phyloP scores from a whole-genome alignment of 2,888 invertebrate species.

The Elmis aenea region DNA sequence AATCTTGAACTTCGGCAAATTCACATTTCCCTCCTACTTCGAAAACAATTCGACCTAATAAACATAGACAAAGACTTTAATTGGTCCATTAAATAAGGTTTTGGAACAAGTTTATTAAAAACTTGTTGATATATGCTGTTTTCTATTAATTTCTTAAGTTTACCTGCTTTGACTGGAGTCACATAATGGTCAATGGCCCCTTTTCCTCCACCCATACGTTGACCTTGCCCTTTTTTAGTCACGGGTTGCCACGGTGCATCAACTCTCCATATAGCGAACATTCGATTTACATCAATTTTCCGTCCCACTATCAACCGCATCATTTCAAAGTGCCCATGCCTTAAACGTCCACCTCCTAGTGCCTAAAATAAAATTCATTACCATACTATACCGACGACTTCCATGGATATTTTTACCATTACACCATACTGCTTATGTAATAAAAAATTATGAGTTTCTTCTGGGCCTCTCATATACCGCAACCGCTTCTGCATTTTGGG shows the following conservation, averaged over 20 bases:
- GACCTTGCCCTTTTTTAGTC: slow-evolving; percentile 84
- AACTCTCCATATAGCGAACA: slow-evolving; percentile 94
- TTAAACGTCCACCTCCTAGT: slow-evolving; percentile 74
- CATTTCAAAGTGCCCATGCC: slow-evolving; percentile 82
- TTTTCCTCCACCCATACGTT: slow-evolving; percentile 95
- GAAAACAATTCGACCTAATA: slow-evolving; percentile 73
- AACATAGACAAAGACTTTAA: too few species aligned
- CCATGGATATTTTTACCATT: slow-evolving; percentile 52
- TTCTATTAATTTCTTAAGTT: background rate
- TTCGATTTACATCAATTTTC: slow-evolving; percentile 70
- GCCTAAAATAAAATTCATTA: slow-evolving; percentile 54
- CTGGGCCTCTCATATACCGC: slow-evolving; percentile 87
- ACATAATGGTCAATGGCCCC: slow-evolving; percentile 92
- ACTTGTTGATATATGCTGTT: background rate
- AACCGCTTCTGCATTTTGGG: slow-evolving; percentile 83
- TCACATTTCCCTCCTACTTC: slow-evolving; percentile 92
- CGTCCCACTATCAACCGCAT: slow-evolving; percentile 72
- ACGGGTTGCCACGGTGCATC: slow-evolving; percentile 95
- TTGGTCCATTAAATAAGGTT: too few species aligned
- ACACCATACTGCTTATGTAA: slow-evolving; percentile 91
- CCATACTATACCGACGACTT: slow-evolving; percentile 1
- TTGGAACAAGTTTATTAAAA: too few species aligned
- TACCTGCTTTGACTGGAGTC: slow-evolving; percentile 82
- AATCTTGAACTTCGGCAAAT: slow-evolving; percentile 67
- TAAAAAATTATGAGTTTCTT: slow-evolving; percentile 75